Percentiles rank a stretch among this genome's conserved stretches.
These are phyloP conservation scores for Eufriesea mexicana DNA, from an alignment of 1,140 invertebrate genomes.

Conservation along the genomic window DNA sequence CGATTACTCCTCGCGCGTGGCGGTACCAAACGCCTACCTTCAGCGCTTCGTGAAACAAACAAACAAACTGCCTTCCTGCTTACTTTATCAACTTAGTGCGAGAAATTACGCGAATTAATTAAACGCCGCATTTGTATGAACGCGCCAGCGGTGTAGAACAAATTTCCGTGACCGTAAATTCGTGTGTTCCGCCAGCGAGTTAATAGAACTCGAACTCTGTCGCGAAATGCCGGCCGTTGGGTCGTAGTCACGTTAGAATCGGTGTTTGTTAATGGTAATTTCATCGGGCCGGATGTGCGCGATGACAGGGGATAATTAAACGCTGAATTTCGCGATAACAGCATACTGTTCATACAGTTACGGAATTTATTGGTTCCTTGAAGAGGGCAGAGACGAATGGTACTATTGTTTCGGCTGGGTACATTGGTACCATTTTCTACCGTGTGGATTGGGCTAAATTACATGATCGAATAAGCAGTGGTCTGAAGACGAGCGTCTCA, in stretches of 20 bases:
- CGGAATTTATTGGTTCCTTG: not conserved
- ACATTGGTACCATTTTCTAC: no score
- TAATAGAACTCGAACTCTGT: not conserved
- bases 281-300: not conserved
- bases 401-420: not conserved
- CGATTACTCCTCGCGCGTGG: no score
- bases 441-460: no score
- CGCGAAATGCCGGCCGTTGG: no score
- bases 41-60: not conserved
- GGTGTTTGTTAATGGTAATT: not conserved
- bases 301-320: not conserved
- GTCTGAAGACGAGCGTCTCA: no score
- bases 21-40: not conserved
- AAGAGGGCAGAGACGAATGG: not conserved
- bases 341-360: not conserved
- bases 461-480: no score
- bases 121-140: not conserved
- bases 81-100: not conserved
- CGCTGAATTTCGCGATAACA: not conserved
- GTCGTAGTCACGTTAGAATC: not conserved
- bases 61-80: not conserved
- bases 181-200: not conserved
- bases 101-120: slow-evolving; percentile 30
- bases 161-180: not conserved
- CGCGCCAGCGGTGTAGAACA: not conserved